Conservation (phyloP, 2,888 invertebrate species). For the Lysandra bellargus region DNA sequence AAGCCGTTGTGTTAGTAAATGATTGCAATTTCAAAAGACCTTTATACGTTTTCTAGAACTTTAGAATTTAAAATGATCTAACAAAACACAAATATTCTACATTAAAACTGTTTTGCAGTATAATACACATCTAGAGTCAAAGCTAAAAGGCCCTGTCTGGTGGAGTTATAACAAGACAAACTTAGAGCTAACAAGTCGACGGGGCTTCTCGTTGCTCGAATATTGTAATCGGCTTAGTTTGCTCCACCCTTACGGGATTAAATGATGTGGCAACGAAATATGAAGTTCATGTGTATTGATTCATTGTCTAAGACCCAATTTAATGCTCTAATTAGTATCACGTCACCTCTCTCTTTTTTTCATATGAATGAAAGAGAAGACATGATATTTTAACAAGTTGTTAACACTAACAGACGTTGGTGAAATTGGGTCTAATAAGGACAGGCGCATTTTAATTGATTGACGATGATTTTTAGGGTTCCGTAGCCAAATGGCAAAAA, state of each 20-base stretch:
- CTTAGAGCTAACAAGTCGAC: conserved; percentile 61
- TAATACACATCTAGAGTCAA: conserved; percentile 41
- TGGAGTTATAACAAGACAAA: conserved; percentile 65
- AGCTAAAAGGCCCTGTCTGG: conserved; percentile 47
- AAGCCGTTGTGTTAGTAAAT: no score
- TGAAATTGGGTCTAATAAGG: neutral
- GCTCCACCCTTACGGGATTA: conserved; percentile 52
- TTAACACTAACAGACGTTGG: no score
- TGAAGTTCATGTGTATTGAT: conserved; percentile 36
- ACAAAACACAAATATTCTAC: no score
- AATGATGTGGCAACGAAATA: conserved; percentile 49
- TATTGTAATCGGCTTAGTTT: conserved; percentile 65
- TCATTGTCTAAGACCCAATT: conserved; percentile 23
- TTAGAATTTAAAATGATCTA: no score
- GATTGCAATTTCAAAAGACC: no score
- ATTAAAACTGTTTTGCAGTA: neutral
- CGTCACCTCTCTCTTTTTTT: neutral
- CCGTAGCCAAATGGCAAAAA: no score
- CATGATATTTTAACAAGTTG: no score
- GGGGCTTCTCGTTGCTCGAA: conserved; percentile 48
- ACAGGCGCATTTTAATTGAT: neutral
- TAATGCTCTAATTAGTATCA: no score
- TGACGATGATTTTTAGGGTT: no score
- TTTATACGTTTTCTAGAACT: no score
- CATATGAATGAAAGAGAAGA: no score